These are phyloP conservation scores for Cynopterus brachyotis DNA, from an alignment of 2,113 vertebrate species.

Conservation along the genomic window DNA sequence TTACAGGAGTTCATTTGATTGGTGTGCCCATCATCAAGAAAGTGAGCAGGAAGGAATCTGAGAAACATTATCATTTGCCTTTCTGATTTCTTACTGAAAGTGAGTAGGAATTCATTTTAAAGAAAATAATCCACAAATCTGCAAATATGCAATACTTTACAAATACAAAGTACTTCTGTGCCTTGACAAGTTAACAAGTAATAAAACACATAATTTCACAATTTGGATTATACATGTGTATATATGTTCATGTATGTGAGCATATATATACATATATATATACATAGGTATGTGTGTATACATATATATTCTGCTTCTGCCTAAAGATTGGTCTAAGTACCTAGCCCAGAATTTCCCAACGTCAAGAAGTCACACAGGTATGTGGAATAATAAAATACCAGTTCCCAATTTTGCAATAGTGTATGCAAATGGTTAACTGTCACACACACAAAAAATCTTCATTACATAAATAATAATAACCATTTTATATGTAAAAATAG, in stretches of 20 bases:
- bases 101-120: neutral
- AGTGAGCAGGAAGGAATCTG: neutral
- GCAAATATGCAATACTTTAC: neutral
- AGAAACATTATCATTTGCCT: neutral
- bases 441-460: neutral
- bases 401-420: neutral
- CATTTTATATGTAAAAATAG: neutral
- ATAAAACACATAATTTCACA: too few species aligned
- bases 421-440: neutral
- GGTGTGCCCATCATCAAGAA: neutral
- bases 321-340: neutral
- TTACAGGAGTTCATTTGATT: neutral
- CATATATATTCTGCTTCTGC: neutral
- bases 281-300: neutral
- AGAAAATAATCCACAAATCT: neutral
- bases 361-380: neutral
- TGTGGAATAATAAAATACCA: neutral
- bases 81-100: neutral
- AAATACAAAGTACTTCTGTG: neutral
- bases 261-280: too few species aligned
- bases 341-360: neutral
- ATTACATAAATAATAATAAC: conserved; percentile 8
- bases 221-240: too few species aligned
- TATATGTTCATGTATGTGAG: too few species aligned
- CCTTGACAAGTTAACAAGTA: neutral